A percentile compares a stretch with the other conserved stretches of the same genome.
phyloP scores from a whole-genome alignment of 2,797 vertebrate genomes.

The Saxicola maurus region DNA sequence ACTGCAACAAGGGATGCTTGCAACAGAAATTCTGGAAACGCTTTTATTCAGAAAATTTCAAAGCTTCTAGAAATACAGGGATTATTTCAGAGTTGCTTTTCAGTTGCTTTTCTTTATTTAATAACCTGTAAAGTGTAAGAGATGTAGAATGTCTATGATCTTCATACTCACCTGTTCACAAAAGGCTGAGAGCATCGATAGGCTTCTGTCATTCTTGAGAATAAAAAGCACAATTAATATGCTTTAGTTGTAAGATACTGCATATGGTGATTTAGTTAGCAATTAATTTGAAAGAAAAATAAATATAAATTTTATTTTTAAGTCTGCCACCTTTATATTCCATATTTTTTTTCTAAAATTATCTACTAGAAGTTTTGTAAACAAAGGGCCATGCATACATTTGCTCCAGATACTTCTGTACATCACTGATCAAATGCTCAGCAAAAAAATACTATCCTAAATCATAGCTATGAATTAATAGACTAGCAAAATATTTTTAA shows the following conservation, averaged over 20 bases:
- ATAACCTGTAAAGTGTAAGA: background rate
- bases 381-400: fast-evolving
- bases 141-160: background rate
- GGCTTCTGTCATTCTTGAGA: background rate
- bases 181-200: background rate
- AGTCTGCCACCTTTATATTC: background rate
- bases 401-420: background rate
- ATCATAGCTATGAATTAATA: background rate
- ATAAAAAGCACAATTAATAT: background rate
- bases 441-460: background rate
- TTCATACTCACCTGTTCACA: background rate
- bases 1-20: background rate
- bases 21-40: background rate
- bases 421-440: background rate
- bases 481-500: background rate
- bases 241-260: background rate
- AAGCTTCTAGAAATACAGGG: background rate
- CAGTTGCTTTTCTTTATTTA: background rate
- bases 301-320: background rate
- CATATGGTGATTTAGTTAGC: background rate
- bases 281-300: background rate
- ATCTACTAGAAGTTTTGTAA: background rate
- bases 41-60: background rate
- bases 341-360: background rate
- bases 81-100: background rate